phyloP scores from a whole-genome alignment of 2,113 vertebrate genomes.

The Riparia riparia region DNA sequence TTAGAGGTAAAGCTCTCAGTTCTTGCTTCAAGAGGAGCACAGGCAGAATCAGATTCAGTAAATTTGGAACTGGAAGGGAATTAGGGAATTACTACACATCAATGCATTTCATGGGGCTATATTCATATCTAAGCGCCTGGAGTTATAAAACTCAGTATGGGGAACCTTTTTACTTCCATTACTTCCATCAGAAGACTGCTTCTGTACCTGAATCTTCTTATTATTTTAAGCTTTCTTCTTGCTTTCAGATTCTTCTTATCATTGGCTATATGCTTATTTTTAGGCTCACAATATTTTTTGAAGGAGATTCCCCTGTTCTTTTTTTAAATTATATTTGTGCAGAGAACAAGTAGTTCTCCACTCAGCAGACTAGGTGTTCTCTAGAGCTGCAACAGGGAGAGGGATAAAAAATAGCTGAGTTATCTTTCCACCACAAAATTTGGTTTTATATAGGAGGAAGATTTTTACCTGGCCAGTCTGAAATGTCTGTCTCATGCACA shows the following conservation, averaged over 20 bases:
- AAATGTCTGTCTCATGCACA: not conserved
- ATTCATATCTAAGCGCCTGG: not conserved
- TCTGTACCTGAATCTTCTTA: not conserved
- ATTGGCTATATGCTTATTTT: not conserved
- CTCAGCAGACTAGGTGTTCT: not conserved
- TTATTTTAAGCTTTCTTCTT: not conserved
- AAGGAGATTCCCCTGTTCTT: not conserved
- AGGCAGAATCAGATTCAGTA: not conserved
- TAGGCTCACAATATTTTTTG: not conserved
- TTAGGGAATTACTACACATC: not conserved
- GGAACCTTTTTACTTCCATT: not conserved
- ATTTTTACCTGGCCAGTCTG: not conserved
- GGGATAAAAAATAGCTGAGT: not conserved
- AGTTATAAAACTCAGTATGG: not conserved
- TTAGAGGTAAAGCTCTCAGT: not conserved
- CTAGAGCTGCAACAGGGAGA: not conserved
- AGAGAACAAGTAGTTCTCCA: not conserved
- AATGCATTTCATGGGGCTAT: not conserved
- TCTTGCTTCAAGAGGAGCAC: not conserved
- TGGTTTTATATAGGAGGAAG: not conserved
- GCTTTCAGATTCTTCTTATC: not conserved
- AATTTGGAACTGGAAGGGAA: not conserved
- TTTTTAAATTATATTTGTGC: not conserved
- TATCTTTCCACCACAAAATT: not conserved
- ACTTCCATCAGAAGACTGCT: not conserved